These are phyloP conservation scores for Drosophila mayaguana DNA, from an alignment of 2,888 invertebrate genomes.

Conservation along the genomic window DNA sequence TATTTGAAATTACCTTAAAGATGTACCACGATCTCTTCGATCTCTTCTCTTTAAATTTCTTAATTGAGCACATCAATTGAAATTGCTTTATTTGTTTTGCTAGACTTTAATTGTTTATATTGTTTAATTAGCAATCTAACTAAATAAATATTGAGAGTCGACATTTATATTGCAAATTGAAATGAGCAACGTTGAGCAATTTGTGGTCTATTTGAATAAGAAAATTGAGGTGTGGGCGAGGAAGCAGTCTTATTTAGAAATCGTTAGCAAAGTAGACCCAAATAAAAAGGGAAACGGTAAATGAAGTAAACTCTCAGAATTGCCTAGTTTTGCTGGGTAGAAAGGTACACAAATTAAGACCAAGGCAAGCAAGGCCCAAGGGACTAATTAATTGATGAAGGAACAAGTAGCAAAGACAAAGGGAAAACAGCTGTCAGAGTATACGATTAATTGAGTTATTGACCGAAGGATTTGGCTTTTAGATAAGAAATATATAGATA, in stretches of 20 bases:
- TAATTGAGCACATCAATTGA: neutral
- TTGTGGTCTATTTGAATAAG: constrained; percentile 16
- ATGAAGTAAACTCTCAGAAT: neutral
- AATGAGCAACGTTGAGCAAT: constrained; percentile 8
- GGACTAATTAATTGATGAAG: constrained; percentile 14
- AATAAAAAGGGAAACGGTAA: neutral
- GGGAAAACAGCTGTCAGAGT: neutral
- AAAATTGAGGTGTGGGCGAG: neutral
- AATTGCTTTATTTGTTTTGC: neutral
- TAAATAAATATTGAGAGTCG: constrained; percentile 40
- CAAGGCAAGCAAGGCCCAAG: neutral
- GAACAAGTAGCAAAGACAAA: neutral
- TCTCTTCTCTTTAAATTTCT: neutral
- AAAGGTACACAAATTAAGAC: neutral
- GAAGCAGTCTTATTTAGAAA: neutral
- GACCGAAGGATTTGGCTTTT: constrained; percentile 32
- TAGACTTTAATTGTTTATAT: constrained; percentile 49
- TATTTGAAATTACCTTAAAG: neutral
- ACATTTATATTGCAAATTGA: neutral
- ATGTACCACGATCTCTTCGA: neutral
- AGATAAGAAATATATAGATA: neutral
- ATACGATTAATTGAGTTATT: constrained; percentile 60
- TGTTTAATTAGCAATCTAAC: constrained; percentile 47
- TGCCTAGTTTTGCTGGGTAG: neutral
- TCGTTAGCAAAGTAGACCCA: neutral